These are phyloP conservation scores for Pseudomyrmex sp. DNA, from an alignment of 1,140 invertebrate genomes.

Conservation along the genomic window DNA sequence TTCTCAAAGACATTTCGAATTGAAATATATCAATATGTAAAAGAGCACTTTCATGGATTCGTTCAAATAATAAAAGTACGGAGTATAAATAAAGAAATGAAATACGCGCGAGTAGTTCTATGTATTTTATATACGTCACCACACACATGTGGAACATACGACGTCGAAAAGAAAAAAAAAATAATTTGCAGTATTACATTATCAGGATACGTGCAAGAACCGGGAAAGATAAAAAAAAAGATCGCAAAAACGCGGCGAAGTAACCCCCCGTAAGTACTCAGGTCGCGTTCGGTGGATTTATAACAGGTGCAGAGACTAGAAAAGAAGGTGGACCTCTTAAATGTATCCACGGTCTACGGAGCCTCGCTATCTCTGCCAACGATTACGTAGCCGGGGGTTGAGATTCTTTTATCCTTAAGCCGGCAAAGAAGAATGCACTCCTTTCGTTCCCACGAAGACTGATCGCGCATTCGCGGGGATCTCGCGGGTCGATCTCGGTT, in stretches of 20 bases:
- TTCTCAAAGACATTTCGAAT: neutral
- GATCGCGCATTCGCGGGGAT: constrained; percentile 37
- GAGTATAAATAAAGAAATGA: no score
- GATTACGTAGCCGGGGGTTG: constrained; percentile 60
- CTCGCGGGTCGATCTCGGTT: constrained; percentile 27
- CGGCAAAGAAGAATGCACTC: constrained; percentile 76
- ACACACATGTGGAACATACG: no score
- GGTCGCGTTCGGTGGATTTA: constrained; percentile 41
- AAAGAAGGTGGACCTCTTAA: constrained; percentile 45
- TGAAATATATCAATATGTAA: no score
- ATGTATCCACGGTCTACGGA: constrained; percentile 37
- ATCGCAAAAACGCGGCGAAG: neutral
- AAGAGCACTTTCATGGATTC: no score
- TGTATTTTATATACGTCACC: no score
- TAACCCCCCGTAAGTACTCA: constrained; percentile 31
- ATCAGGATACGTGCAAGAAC: neutral
- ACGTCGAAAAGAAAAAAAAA: no score
- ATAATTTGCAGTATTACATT: neutral
- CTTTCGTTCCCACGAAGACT: constrained; percentile 39
- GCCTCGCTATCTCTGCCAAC: constrained; percentile 72
- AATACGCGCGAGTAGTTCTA: no score
- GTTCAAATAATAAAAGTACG: no score
- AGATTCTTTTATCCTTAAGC: constrained; percentile 76
- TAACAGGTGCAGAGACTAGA: constrained; percentile 14
- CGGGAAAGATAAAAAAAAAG: neutral